phyloP scores from a whole-genome alignment of 1,140 invertebrate genomes.

The Tetramorium alpestre region DNA sequence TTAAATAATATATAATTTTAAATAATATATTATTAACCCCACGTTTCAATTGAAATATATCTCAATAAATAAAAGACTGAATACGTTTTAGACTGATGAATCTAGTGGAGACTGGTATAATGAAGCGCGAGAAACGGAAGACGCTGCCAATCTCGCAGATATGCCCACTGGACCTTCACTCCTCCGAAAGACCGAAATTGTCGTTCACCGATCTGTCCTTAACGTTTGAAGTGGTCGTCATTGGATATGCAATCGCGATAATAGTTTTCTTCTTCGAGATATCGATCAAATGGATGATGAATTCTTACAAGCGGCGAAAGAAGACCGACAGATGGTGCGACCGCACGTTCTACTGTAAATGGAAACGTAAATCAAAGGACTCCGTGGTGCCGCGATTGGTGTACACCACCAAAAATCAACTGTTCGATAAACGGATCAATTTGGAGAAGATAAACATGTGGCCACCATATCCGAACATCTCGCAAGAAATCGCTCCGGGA shows the following conservation, averaged over 20 bases:
- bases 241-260: conserved; percentile 87
- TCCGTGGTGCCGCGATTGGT: neutral
- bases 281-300: conserved; percentile 11
- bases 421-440: neutral
- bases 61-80: neutral
- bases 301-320: conserved; percentile 4
- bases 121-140: conserved; percentile 87
- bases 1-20: neutral
- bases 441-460: conserved; percentile 59
- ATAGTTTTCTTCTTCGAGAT: conserved; percentile 89
- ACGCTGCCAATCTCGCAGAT: conserved; percentile 90
- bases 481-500: conserved; percentile 12
- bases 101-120: conserved; percentile 90
- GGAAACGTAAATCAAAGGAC: conserved; percentile 32
- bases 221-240: conserved; percentile 90
- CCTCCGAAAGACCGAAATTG: conserved; percentile 90
- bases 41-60: neutral
- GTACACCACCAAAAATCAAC: neutral
- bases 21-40: neutral
- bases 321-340: neutral
- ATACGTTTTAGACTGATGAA: conserved; percentile 87
- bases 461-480: conserved; percentile 50
- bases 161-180: conserved; percentile 92
- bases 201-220: conserved; percentile 89
- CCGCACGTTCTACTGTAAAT: neutral